phyloP scores from a whole-genome alignment of 2,888 invertebrate genomes.

The Metacarcinus magister region DNA sequence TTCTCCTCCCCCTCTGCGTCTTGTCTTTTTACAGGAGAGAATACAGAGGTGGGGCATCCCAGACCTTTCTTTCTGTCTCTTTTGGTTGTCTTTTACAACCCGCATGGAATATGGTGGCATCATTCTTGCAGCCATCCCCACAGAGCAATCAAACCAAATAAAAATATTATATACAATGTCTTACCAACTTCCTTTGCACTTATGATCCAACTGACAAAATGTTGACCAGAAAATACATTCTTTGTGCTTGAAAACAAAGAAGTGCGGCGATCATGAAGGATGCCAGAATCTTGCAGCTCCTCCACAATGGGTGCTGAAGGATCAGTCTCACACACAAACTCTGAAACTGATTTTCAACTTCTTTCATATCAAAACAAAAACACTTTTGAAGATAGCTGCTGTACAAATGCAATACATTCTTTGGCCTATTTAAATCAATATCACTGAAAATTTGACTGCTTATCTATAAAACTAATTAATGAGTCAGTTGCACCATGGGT shows the following conservation, averaged over 20 bases:
- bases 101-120: too few species aligned
- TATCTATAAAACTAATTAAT: not conserved
- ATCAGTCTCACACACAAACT: constrained; percentile 66
- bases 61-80: too few species aligned
- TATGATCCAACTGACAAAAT: constrained; percentile 67
- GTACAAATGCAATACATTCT: not conserved
- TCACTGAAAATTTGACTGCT: not conserved
- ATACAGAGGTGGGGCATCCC: too few species aligned
- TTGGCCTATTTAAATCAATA: not conserved
- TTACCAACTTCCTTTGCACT: constrained; percentile 62
- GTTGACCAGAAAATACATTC: constrained; percentile 65
- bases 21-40: too few species aligned
- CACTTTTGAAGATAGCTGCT: too few species aligned
- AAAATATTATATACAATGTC: constrained; percentile 35
- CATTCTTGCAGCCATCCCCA: too few species aligned
- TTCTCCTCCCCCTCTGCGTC: too few species aligned
- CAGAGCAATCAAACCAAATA: not conserved
- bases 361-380: not conserved
- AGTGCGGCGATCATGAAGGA: constrained; percentile 55
- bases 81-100: too few species aligned
- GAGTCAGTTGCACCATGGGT: not conserved
- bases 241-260: constrained; percentile 65
- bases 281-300: constrained; percentile 55
- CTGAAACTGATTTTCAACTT: constrained; percentile 34
- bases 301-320: constrained; percentile 58